Conservation (phyloP, 1,140 invertebrate genomes). For the Aplysia californica region DNA sequence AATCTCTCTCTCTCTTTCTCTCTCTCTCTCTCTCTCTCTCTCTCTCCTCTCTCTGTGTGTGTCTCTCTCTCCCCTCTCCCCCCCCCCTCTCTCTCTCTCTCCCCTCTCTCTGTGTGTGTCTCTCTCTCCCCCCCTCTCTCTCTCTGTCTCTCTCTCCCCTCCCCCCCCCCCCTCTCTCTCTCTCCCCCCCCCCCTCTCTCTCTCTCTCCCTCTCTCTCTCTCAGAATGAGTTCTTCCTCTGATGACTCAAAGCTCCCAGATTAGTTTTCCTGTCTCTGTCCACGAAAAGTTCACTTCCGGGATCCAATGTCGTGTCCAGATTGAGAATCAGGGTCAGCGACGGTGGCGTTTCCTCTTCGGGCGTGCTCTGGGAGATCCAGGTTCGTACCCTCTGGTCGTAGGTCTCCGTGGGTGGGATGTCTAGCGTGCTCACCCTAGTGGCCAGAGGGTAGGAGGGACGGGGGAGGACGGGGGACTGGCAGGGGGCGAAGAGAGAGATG, state of each 20-base stretch:
- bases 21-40: neutral
- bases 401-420: neutral
- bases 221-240: slow-evolving; percentile 2
- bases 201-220: neutral
- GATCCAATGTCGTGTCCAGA: neutral
- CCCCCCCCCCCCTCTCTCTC: neutral
- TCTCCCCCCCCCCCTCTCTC: neutral
- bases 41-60: neutral
- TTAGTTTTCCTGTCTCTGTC: neutral
- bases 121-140: neutral
- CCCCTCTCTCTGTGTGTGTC: neutral
- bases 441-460: too few species aligned
- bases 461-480: too few species aligned
- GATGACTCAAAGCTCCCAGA: neutral
- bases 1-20: neutral
- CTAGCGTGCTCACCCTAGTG: too few species aligned
- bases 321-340: neutral
- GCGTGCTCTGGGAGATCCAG: slow-evolving; percentile 7
- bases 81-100: slow-evolving; percentile 3
- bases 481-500: too few species aligned
- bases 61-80: neutral
- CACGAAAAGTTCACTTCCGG: too few species aligned
- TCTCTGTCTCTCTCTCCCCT: neutral
- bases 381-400: neutral
- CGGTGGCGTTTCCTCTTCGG: neutral